Percentiles rank a stretch among this genome's conserved stretches.
phyloP scores from a whole-genome alignment of 2,888 invertebrate genomes.

The Chromoteleia sp. region DNA sequence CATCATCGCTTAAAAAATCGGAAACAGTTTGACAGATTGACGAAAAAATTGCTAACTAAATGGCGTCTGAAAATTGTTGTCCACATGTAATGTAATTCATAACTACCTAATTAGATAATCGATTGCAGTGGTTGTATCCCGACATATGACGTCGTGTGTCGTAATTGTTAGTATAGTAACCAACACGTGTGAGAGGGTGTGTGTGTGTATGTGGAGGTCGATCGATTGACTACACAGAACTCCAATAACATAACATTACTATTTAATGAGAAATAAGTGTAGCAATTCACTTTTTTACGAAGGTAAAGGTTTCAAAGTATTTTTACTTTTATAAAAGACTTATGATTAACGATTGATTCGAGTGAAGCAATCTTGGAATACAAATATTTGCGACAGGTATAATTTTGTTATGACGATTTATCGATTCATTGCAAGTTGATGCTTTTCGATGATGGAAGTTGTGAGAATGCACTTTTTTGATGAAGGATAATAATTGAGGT shows the following conservation, averaged over 20 bases:
- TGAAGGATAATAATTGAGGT: no score
- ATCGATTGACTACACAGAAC: constrained; percentile 60
- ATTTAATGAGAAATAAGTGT: constrained; percentile 58
- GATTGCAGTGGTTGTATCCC: constrained; percentile 24
- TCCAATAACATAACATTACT: constrained; percentile 49
- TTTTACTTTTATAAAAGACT: constrained; percentile 53
- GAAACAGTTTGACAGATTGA: neutral
- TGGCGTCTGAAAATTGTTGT: constrained; percentile 14
- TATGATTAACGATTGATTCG: constrained; percentile 37
- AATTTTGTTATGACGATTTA: neutral
- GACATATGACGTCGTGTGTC: constrained; percentile 52
- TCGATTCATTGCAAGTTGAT: neutral
- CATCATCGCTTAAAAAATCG: no score
- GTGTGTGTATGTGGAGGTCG: constrained; percentile 52
- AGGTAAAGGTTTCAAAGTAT: constrained; percentile 62
- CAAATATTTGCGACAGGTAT: constrained; percentile 11
- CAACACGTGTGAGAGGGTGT: constrained; percentile 27
- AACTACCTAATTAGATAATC: constrained; percentile 63
- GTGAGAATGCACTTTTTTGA: neutral
- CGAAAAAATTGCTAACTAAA: constrained; percentile 18
- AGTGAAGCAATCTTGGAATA: constrained; percentile 15
- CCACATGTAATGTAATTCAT: constrained; percentile 32
- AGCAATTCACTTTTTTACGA: constrained; percentile 57
- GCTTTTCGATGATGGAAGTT: neutral
- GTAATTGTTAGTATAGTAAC: constrained; percentile 49